Evolutionary conservation across 64 coral and sea anemone species (phyloP), one percentile per base, ranked within the genome.

Genomic region (Trachythela sp.): DNA sequence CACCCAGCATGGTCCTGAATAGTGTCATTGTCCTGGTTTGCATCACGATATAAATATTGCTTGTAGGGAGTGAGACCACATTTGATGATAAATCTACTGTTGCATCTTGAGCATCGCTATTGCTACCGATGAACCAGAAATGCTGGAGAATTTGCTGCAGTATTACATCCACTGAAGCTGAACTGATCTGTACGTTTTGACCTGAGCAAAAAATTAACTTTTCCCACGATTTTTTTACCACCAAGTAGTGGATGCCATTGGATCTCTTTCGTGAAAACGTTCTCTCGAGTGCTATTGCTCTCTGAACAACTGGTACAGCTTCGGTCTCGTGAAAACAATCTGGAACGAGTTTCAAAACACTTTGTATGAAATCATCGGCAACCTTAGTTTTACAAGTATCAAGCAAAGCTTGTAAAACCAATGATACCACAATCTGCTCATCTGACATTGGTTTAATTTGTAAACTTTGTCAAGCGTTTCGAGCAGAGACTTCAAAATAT

Each of bases 1-100:
- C 75, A 80, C 31, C 75, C 75, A 80, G 75, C 75, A 80, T 80
- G 75, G 17, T 37, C 75, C 33, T 29, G 20, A 22, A 80, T 37
- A 80, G 27, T 80, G 75, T 80, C 75, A 30, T 30, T 80, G 75
- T 80, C 75, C 20, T 17, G 17, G 32, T 80, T 17, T 17, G 13
- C 37, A 30, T 80, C 68, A 2, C 10, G 33, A 26, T 72, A 14
- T 24, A 26, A 26, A 26, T 72, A 72, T 1, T 39, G 2, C 37
- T 80, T 10, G 75, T 30, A 37, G 27, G 0, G 20, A 29, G 35
- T 45, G 42, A 80, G 35, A 37, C 15, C 56, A 52, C 1, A 15
- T 52, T 8, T 11, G 13, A 52, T 27, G 1, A 72, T 72, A 72
- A 72, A 31, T 72, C 26, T 9, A 26, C 3, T 13, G 17, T 11